Conservation (phyloP, 2,888 invertebrate genomes). For the Drosophila buzzatii region DNA sequence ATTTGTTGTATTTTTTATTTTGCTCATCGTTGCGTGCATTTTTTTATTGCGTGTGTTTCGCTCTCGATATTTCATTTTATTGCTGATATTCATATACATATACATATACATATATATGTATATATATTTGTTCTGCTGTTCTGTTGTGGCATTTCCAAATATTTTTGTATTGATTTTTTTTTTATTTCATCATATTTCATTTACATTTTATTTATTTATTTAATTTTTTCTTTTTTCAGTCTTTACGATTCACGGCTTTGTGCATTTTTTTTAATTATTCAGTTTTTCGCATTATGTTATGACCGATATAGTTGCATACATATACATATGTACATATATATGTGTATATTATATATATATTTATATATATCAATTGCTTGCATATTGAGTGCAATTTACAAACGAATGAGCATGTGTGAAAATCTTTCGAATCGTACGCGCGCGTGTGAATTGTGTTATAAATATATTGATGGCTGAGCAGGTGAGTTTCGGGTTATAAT, state of each 20-base stretch:
- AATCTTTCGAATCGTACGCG: slow-evolving; percentile 12
- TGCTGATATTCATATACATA: slow-evolving; percentile 23
- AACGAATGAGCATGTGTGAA: slow-evolving; percentile 53
- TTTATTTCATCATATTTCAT: slow-evolving; percentile 12
- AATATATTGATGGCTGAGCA: slow-evolving; percentile 38
- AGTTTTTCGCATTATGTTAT: slow-evolving; percentile 48
- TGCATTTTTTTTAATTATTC: slow-evolving; percentile 78
- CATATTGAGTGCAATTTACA: slow-evolving; percentile 46
- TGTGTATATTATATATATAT: slow-evolving; percentile 16
- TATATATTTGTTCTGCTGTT: slow-evolving; percentile 23
- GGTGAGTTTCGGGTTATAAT: slow-evolving; percentile 20
- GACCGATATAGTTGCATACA: slow-evolving; percentile 59
- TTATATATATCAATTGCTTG: slow-evolving; percentile 44
- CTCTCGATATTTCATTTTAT: slow-evolving; percentile 6
- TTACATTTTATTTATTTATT: slow-evolving; percentile 39
- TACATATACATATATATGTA: slow-evolving; percentile 8
- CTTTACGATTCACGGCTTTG: slow-evolving; percentile 84
- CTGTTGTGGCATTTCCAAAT: slow-evolving; percentile 36
- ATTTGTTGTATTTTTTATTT: slow-evolving; percentile 20
- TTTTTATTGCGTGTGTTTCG: slow-evolving; percentile 46
- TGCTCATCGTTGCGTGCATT: slow-evolving; percentile 57
- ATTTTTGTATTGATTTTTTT: slow-evolving; percentile 13
- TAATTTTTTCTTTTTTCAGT: slow-evolving; percentile 69
- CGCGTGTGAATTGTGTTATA: neutral
- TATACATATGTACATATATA: slow-evolving; percentile 22